Evolutionary conservation across 1,140 invertebrate species (phyloP).

Genomic region (Pollicipes pollicipes): DNA sequence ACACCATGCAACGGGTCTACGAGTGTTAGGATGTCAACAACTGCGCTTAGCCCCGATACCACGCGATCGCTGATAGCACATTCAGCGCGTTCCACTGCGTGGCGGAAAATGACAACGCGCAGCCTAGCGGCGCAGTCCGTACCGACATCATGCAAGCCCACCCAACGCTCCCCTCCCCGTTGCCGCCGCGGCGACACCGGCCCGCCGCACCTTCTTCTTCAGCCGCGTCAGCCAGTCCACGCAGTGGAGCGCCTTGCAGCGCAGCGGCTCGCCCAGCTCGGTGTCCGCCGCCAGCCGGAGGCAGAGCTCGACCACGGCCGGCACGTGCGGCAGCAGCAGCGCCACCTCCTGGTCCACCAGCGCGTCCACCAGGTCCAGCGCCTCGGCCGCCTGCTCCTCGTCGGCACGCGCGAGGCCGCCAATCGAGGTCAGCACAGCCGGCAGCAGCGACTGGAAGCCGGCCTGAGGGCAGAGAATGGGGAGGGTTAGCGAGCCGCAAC

Average conservation of each 20-base stretch:
- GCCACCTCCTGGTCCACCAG: slow-evolving; percentile 40
- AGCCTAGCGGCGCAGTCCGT: too few species aligned
- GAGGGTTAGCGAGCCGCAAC: too few species aligned
- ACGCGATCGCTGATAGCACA: too few species aligned
- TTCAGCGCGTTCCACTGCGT: too few species aligned
- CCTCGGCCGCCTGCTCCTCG: slow-evolving; percentile 39
- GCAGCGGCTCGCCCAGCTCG: slow-evolving; percentile 35
- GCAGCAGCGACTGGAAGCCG: slow-evolving; percentile 41
- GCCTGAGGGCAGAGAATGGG: slow-evolving; percentile 24
- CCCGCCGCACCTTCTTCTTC: slow-evolving; percentile 26
- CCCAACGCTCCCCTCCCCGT: too few species aligned
- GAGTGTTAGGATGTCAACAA: too few species aligned
- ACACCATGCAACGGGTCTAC: too few species aligned
- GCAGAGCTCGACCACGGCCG: slow-evolving; percentile 44
- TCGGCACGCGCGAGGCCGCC: slow-evolving; percentile 32
- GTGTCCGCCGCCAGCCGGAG: slow-evolving; percentile 39
- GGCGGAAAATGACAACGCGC: too few species aligned
- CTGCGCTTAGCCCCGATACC: too few species aligned
- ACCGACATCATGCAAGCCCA: too few species aligned
- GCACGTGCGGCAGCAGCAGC: slow-evolving; percentile 44
- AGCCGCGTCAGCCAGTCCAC: slow-evolving; percentile 41
- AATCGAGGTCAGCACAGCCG: slow-evolving; percentile 39
- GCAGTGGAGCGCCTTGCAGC: slow-evolving; percentile 46
- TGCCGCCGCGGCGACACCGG: too few species aligned
- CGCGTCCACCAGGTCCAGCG: slow-evolving; percentile 52